Evolutionary conservation across 2,797 vertebrate genomes (phyloP), one percentile per base, ranked within the genome.

Genomic region (Pogonophryne albipinna): DNA sequence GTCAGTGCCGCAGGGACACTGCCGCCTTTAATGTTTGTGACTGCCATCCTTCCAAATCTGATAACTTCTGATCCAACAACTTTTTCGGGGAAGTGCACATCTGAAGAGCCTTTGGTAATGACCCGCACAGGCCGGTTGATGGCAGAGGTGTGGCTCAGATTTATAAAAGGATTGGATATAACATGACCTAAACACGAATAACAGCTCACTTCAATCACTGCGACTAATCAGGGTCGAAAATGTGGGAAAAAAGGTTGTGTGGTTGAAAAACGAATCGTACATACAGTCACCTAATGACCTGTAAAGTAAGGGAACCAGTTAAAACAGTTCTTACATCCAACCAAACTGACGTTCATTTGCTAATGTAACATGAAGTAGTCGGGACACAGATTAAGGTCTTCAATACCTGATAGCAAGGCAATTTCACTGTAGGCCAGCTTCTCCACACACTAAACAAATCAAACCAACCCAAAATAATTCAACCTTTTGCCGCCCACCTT

Each of bases 11-110:
- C 71, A 60, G 66, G 52, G 7, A 42, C 46, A 11, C 14, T 23
- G 70, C 27, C 27, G 27, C 61, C 51, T 84, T 82, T 49, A 46
- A 60, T 78, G 59, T 83, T 53, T 76, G 58, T 80, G 45, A 71
- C 63, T 58, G 45, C 57, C 79, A 63, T 78, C 80, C 10, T 23
- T 66, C 38, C 66, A 4, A 44, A 84, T 84, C 71, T 68, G 45
- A 80, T 45, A 60, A 64, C 27, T 45, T 34, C 11, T 34, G 6
- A 65, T 13, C 67, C 20, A 2, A 23, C 8, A 34, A 10, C 20
- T 45, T 53, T 55, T 53, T 45, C 20, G 27, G 17, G 58, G 19
- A 62, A 46, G 51, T 73, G 62, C 56, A 27, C n/a, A 42, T 53
- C 27, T 76, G 53, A 67, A 64, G 60, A 46, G 47, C 53, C 20